Evolutionary conservation across 1,140 invertebrate species (phyloP).

Genomic region (Papilio aristodemus): DNA sequence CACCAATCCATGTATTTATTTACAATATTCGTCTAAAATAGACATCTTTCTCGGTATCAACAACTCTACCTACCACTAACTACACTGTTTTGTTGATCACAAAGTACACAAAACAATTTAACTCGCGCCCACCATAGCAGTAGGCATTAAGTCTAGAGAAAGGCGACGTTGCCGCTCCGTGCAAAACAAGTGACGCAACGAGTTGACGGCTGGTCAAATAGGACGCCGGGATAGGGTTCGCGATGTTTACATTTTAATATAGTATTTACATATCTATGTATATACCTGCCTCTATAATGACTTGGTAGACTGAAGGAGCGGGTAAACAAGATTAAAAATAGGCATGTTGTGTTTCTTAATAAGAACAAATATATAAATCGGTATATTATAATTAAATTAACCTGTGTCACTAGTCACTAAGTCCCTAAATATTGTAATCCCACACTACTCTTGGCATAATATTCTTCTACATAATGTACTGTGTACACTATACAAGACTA

Average conservation of each 20-base stretch:
- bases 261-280: background rate
- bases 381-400: no score
- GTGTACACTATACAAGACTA: no score
- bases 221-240: slow-evolving; percentile 31
- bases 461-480: no score
- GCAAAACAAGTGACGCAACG: slow-evolving; percentile 36
- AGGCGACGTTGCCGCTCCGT: slow-evolving; percentile 49
- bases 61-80: background rate
- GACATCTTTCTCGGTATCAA: no score
- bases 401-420: no score
- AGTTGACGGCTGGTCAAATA: slow-evolving; percentile 42
- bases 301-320: background rate
- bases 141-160: slow-evolving; percentile 34
- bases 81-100: background rate
- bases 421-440: no score
- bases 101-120: background rate
- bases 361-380: no score
- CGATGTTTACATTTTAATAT: slow-evolving; percentile 10
- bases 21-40: no score
- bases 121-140: background rate
- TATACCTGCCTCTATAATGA: background rate
- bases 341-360: background rate
- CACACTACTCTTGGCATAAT: no score
- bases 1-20: no score
- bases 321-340: slow-evolving; percentile 1